Percentiles rank a stretch among this genome's conserved stretches.
Conservation (phyloP, 1,140 invertebrate genomes). For the Drosophila pseudoananassae region DNA sequence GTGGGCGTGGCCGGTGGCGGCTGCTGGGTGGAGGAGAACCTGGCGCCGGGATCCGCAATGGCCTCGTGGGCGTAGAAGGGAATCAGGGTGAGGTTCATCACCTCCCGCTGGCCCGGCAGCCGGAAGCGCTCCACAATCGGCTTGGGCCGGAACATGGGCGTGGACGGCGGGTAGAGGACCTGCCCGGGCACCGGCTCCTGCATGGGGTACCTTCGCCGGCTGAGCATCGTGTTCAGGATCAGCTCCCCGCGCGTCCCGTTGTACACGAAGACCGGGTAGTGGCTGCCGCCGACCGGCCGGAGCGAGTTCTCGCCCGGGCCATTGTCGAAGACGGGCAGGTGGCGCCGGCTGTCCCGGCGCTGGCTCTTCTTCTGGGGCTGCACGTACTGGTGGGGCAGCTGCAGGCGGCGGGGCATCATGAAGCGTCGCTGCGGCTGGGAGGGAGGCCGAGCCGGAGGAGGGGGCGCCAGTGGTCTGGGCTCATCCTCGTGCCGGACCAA, state of each 20-base stretch:
- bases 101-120: conserved; percentile 41
- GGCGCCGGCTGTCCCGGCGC: conserved; percentile 17
- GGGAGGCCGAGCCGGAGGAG: background rate
- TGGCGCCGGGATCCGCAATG: conserved; percentile 30
- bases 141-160: conserved; percentile 74
- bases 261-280: conserved; percentile 72
- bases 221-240: conserved; percentile 76
- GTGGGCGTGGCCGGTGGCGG: conserved; percentile 11
- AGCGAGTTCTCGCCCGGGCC: conserved; percentile 58
- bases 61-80: conserved; percentile 80
- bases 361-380: conserved; percentile 1
- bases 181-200: conserved; percentile 78
- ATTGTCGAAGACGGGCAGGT: conserved; percentile 71
- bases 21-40: background rate
- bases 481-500: conserved; percentile 30
- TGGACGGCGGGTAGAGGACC: conserved; percentile 67
- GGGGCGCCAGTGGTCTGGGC: background rate
- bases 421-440: conserved; percentile 27
- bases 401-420: conserved; percentile 25
- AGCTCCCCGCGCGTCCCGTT: conserved; percentile 62
- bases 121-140: conserved; percentile 71
- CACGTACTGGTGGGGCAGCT: conserved; percentile 29
- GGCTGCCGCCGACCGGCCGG: background rate
- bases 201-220: conserved; percentile 69
- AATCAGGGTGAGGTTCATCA: conserved; percentile 70